These are phyloP conservation scores for Phoenoteleia sp. DNA, from an alignment of 2,888 invertebrate species.

Conservation along the genomic window DNA sequence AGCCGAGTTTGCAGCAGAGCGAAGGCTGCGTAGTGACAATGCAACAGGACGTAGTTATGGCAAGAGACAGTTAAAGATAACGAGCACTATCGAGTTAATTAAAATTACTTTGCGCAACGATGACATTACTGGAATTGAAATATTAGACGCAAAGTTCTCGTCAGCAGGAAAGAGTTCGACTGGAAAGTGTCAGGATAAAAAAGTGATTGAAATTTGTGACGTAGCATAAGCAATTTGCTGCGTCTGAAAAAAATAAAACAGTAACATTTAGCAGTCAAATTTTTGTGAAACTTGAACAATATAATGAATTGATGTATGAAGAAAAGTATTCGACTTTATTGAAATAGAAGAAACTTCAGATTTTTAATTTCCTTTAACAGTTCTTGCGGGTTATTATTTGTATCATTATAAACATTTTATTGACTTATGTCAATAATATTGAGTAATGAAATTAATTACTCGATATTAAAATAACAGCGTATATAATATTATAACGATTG, in stretches of 20 bases:
- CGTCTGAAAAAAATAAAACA: neutral
- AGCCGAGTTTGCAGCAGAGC: constrained; percentile 9
- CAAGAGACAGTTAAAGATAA: constrained; percentile 57
- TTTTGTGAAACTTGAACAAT: too few species aligned
- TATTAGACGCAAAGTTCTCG: constrained; percentile 47
- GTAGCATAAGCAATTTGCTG: neutral
- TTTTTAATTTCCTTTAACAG: too few species aligned
- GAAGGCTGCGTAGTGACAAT: neutral
- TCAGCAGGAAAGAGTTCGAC: constrained; percentile 14
- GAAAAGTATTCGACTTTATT: too few species aligned
- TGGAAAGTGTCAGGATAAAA: neutral
- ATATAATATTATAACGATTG: too few species aligned
- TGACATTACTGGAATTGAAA: constrained; percentile 55
- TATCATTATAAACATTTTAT: too few species aligned
- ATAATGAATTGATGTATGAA: too few species aligned
- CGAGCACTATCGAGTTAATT: constrained; percentile 70
- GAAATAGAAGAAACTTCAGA: too few species aligned
- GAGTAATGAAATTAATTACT: too few species aligned
- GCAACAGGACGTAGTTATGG: constrained; percentile 48
- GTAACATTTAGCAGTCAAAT: neutral
- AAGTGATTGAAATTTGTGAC: too few species aligned
- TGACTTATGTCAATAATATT: too few species aligned
- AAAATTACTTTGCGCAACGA: constrained; percentile 53
- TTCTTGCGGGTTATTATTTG: too few species aligned
- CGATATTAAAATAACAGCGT: too few species aligned